These are phyloP conservation scores for Suillia variegata DNA, from an alignment of 2,888 invertebrate species.

Conservation along the genomic window DNA sequence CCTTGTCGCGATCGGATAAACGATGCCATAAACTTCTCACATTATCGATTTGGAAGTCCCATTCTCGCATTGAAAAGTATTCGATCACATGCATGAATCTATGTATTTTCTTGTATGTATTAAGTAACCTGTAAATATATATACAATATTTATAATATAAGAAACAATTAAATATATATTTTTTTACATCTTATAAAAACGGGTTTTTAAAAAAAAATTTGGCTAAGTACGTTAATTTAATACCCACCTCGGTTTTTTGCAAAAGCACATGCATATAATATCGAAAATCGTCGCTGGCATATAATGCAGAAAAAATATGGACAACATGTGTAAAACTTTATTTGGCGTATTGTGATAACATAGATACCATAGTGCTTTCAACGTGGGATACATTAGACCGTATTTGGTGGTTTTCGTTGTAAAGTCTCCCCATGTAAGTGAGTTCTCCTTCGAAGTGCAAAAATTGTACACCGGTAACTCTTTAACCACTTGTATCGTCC, in stretches of 20 bases:
- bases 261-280: slow-evolving; percentile 63
- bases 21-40: slow-evolving; percentile 66
- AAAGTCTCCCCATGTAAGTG: slow-evolving; percentile 78
- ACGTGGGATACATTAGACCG: slow-evolving; percentile 67
- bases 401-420: slow-evolving; percentile 66
- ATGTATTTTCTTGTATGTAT: slow-evolving; percentile 79
- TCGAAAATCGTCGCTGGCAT: slow-evolving; percentile 71
- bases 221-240: background rate
- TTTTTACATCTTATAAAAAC: no score
- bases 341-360: slow-evolving; percentile 67
- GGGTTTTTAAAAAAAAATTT: no score
- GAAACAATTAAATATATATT: no score
- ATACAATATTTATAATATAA: no score
- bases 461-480: slow-evolving; percentile 81
- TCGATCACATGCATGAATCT: slow-evolving; percentile 74
- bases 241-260: slow-evolving; percentile 68
- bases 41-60: slow-evolving; percentile 73
- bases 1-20: slow-evolving; percentile 66
- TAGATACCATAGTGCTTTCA: slow-evolving; percentile 73
- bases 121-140: no score
- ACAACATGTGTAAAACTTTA: slow-evolving; percentile 64
- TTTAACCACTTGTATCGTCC: slow-evolving; percentile 39
- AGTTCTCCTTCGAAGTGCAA: slow-evolving; percentile 83
- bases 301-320: slow-evolving; percentile 69
- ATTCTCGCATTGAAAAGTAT: slow-evolving; percentile 80